These are phyloP conservation scores for Crotophaga sulcirostris DNA, from an alignment of 2,113 vertebrate species.

Conservation along the genomic window DNA sequence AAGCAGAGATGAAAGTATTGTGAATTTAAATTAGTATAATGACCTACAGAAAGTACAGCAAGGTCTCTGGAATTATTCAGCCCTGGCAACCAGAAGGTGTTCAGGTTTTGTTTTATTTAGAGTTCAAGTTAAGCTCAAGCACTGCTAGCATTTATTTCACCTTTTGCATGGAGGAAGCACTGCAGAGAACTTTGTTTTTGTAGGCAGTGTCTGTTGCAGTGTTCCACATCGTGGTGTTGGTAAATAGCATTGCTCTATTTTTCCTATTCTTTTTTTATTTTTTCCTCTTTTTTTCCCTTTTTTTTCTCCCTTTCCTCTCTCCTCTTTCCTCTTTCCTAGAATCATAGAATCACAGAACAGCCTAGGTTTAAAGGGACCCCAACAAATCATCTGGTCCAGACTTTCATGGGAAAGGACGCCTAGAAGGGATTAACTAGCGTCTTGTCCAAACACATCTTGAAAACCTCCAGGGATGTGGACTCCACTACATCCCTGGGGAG, in stretches of 20 bases:
- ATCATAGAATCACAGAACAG: not conserved
- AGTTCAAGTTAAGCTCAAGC: not conserved
- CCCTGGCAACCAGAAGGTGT: conserved; percentile 16
- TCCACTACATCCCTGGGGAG: accelerated
- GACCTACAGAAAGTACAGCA: conserved; percentile 46
- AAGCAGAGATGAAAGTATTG: conserved; percentile 46
- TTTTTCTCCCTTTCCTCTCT: not conserved
- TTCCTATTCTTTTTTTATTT: accelerated
- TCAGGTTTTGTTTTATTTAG: conserved; percentile 24
- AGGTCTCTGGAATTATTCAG: conserved; percentile 57
- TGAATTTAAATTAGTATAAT: conserved; percentile 63
- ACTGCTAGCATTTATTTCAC: not conserved
- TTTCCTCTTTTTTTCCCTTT: not conserved
- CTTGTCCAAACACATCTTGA: not conserved
- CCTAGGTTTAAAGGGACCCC: accelerated
- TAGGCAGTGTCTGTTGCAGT: not conserved
- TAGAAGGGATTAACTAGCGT: not conserved
- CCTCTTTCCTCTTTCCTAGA: not conserved
- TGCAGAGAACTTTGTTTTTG: not conserved
- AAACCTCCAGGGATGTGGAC: not conserved
- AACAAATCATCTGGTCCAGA: not conserved
- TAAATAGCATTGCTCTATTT: not conserved
- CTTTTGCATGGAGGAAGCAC: not conserved
- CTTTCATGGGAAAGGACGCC: not conserved
- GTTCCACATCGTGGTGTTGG: not conserved